Base-by-base conservation (phyloP, 2,888 invertebrate genomes). In the Erebia epiphron region DNA sequence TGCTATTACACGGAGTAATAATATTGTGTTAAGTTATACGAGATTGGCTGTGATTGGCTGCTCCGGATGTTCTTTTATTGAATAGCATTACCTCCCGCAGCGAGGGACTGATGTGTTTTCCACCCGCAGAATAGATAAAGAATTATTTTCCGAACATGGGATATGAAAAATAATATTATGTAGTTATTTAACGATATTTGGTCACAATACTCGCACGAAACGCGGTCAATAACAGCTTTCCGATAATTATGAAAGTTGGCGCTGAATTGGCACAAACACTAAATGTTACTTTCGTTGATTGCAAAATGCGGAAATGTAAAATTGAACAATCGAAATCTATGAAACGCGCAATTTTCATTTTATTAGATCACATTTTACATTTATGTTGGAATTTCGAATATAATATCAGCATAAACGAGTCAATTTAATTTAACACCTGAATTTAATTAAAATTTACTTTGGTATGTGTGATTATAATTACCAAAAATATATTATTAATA, bases 221-320 rank as follows among this genome's bases (percentile, higher is more conserved):
- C 65, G 69, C 41, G 65, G 65, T 69, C 58, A 49, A 65, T 69
- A 65, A 69, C 43, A 65, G 64, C 58, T 65, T 69, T 65, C 64
- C 69, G 65, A 54, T 54, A 18, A 69, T 69, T 69, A 69, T 60
- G 64, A 58, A 69, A 69, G 58, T 69, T 69, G 58, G 58, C 26
- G 68, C 64, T 13, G 49, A 65, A 60, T 69, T 60, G 58, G 60
- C 69, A 60, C 62, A 68, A 58, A 69, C 41, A 69, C 65, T 65
- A 65, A 35, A 69, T 69, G 65, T 69, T 58, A 69, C 65, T 65
- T 69, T 57, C 64, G 60, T 69, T 69, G 58, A 69, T 65, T 60
- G 64, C 41, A 21, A 57, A 60, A 61, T 43, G 21, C 16, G 62
- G 54, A 62, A 52, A 50, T 64, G 64, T 57, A 64, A 49, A 58